Evolutionary conservation across 2,797 vertebrate genomes (phyloP).

Genomic region (Emys orbicularis): DNA sequence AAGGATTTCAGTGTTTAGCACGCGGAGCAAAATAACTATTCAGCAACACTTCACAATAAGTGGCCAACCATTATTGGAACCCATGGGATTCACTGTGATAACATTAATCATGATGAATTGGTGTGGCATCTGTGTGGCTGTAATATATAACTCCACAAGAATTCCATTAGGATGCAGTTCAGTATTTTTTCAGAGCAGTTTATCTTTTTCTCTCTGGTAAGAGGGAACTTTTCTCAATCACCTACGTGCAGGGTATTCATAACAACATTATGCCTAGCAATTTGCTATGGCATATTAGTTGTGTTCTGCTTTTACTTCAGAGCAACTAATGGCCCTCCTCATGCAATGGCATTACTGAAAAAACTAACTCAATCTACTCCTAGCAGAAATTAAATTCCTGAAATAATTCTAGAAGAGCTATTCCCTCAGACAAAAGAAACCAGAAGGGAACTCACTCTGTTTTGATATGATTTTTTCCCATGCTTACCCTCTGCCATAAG

Average conservation of each 20-base stretch:
- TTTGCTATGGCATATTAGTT: not conserved
- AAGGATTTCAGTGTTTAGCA: conserved; percentile 40
- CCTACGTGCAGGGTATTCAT: not conserved
- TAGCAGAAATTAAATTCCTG: not conserved
- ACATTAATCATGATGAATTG: not conserved
- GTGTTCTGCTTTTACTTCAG: conserved; percentile 2
- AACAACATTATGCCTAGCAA: not conserved
- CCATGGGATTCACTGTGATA: conserved; percentile 23
- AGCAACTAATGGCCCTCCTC: not conserved
- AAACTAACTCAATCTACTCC: not conserved
- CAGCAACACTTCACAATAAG: conserved; percentile 36
- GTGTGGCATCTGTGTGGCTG: not conserved
- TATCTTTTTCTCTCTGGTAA: not conserved
- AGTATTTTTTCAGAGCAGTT: not conserved
- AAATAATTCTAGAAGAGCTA: not conserved
- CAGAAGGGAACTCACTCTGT: conserved; percentile 67
- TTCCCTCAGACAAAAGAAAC: not conserved
- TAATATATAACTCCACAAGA: not conserved
- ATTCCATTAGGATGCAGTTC: not conserved
- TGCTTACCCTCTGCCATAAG: conserved; percentile 60
- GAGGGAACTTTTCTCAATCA: not conserved
- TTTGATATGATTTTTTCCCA: conserved; percentile 55
- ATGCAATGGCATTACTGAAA: not conserved
- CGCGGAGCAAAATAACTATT: not conserved
- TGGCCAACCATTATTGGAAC: conserved; percentile 14